Evolutionary conservation across 2,888 invertebrate genomes (phyloP).

Genomic region (Anthophora plumipes): DNA sequence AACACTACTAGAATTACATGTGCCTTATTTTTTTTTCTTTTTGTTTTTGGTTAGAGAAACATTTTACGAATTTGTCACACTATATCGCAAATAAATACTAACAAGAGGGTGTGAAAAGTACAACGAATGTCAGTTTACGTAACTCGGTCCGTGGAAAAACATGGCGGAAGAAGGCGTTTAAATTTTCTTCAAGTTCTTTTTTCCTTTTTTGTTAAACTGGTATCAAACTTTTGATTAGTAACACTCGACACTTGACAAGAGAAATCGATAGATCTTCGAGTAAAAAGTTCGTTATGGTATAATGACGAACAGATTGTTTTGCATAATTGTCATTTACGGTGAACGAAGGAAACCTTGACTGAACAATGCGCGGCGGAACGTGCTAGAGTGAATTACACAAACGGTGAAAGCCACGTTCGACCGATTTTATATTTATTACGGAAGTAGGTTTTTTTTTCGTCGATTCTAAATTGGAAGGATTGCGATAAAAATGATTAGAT

Average conservation of each 20-base stretch:
- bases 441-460: constrained; percentile 25
- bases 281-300: constrained; percentile 3
- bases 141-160: not conserved
- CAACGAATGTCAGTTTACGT: not conserved
- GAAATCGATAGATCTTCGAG: not conserved
- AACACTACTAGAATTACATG: too few relatives aligned
- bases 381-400: not conserved
- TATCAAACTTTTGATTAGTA: not conserved
- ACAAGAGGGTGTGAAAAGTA: not conserved
- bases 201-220: too few relatives aligned
- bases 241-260: not conserved
- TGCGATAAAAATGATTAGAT: constrained; percentile 7
- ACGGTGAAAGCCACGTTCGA: constrained; percentile 19
- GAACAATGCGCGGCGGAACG: not conserved
- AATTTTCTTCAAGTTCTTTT: not conserved
- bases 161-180: not conserved
- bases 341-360: constrained; percentile 9
- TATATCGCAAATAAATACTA: not conserved
- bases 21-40: too few relatives aligned
- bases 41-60: not conserved
- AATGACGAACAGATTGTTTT: not conserved
- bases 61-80: not conserved
- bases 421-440: constrained; percentile 25
- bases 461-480: not conserved
- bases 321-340: constrained; percentile 29